phyloP scores from a whole-genome alignment of 2,113 vertebrate genomes.

The Xiphias gladius region DNA sequence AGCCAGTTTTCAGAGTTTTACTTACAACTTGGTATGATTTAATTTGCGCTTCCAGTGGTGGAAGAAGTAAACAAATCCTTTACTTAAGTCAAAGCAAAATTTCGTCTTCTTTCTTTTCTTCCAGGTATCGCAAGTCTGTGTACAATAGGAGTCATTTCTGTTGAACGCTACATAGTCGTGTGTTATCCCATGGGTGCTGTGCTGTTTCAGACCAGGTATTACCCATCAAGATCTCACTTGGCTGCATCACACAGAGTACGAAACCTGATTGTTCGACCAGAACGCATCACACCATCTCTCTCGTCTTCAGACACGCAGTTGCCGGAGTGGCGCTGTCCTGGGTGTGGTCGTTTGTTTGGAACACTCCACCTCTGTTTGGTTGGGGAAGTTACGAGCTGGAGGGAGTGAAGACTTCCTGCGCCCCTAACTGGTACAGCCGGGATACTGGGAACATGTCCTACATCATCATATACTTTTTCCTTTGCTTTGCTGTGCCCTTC shows the following conservation, averaged over 20 bases:
- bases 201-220: conserved; percentile 78
- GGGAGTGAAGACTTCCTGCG: conserved; percentile 81
- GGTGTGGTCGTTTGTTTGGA: conserved; percentile 87
- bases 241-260: background rate
- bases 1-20: background rate
- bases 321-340: conserved; percentile 80
- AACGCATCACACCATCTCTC: conserved; percentile 3
- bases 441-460: conserved; percentile 83
- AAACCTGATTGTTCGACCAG: background rate
- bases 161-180: conserved; percentile 84
- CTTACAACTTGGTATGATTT: background rate
- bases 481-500: conserved; percentile 85
- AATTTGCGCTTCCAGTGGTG: background rate
- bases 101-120: conserved; percentile 2
- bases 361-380: conserved; percentile 84
- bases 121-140: conserved; percentile 83
- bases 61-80: too few species aligned
- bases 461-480: conserved; percentile 81
- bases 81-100: too few species aligned
- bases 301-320: conserved; percentile 74
- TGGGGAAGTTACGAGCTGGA: conserved; percentile 86
- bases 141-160: conserved; percentile 82
- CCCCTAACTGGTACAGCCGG: conserved; percentile 83
- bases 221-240: background rate
- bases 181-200: conserved; percentile 80